Conservation (phyloP, 2,797 vertebrate genomes). For the Rhodeus uyekii region DNA sequence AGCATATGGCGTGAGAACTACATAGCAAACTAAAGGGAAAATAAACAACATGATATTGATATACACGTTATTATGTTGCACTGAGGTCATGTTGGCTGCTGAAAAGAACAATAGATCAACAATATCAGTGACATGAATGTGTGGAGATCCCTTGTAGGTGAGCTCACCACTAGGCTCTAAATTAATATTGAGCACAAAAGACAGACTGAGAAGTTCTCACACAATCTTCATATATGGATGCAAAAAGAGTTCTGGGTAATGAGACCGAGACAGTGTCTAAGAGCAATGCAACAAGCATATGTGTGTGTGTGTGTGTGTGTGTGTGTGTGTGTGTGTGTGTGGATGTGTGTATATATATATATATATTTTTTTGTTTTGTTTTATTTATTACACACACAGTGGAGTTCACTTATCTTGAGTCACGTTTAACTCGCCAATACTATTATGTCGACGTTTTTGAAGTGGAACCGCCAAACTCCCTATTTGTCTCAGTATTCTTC, state of each 20-base stretch:
- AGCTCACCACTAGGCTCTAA: not conserved
- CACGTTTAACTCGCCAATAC: no score
- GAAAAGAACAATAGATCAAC: slow-evolving; percentile 1
- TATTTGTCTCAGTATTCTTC: no score
- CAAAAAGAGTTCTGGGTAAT: not conserved
- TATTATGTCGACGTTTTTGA: no score
- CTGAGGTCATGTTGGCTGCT: slow-evolving; percentile 22
- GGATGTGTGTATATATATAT: no score
- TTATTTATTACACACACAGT: no score
- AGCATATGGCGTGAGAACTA: not conserved
- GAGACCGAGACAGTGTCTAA: not conserved
- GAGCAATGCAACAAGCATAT: not conserved
- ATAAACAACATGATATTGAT: slow-evolving; percentile 2
- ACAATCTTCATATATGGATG: not conserved
- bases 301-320: no score
- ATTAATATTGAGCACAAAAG: not conserved
- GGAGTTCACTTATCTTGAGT: no score
- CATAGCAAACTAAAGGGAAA: slow-evolving; percentile 23
- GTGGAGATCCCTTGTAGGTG: not conserved
- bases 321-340: no score
- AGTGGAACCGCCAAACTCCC: no score
- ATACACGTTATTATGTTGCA: not conserved
- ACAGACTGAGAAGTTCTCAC: not conserved
- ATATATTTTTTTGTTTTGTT: no score
- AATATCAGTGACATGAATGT: slow-evolving; percentile 12